Evolutionary conservation across 2,113 vertebrate species (phyloP).

Genomic region (Dipodomys stephensi): DNA sequence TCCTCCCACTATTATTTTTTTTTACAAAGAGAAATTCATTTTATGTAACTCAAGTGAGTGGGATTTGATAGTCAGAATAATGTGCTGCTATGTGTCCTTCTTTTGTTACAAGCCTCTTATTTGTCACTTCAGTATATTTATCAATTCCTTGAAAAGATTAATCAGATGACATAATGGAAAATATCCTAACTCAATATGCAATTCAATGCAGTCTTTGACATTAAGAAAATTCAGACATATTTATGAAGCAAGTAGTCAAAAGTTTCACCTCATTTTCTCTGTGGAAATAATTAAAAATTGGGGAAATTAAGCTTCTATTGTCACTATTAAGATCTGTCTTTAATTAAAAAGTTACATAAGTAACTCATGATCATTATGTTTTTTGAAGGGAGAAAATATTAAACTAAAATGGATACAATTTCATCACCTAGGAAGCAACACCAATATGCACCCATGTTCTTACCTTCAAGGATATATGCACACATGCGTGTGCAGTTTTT

Average conservation of each 20-base stretch:
- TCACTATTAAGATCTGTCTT: conserved; percentile 19
- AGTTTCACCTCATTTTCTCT: conserved; percentile 14
- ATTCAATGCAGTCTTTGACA: neutral
- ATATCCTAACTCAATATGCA: conserved; percentile 3
- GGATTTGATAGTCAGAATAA: conserved; percentile 37
- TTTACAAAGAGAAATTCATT: conserved; percentile 56
- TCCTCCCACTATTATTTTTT: conserved; percentile 23
- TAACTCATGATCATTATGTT: conserved; percentile 27
- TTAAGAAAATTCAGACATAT: conserved; percentile 25
- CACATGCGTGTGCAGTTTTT: neutral
- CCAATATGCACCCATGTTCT: conserved; percentile 13
- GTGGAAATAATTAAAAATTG: conserved; percentile 37
- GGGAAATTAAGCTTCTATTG: conserved; percentile 21
- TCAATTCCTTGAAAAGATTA: conserved; percentile 38
- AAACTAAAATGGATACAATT: conserved; percentile 39
- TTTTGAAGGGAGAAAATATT: conserved; percentile 47
- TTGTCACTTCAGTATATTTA: conserved; percentile 50
- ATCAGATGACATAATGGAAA: conserved; percentile 13
- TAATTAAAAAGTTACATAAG: conserved; percentile 49
- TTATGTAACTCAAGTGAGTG: conserved; percentile 20
- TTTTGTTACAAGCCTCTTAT: neutral
- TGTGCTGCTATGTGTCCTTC: neutral
- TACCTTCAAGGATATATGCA: neutral
- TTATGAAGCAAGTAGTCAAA: neutral
- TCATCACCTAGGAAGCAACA: neutral